Evolutionary conservation across 2,113 vertebrate species (phyloP).

Genomic region (Thermophis baileyi): DNA sequence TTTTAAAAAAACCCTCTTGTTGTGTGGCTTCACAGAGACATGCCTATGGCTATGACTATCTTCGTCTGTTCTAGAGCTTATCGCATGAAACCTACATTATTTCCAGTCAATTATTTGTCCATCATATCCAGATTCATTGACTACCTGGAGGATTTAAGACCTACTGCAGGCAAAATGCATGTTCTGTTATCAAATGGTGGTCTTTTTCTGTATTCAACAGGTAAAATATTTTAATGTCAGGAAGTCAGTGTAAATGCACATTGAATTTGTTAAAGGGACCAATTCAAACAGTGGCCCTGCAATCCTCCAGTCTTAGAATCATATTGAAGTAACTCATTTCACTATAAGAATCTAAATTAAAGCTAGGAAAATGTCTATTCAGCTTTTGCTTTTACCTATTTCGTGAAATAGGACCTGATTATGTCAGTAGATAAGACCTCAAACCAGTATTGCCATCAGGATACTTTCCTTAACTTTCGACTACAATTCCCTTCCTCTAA

Average conservation of each 20-base stretch:
- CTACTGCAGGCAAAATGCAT: background rate
- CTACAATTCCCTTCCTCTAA: background rate
- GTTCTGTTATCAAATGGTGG: background rate
- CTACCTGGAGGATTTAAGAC: background rate
- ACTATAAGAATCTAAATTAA: background rate
- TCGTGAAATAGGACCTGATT: background rate
- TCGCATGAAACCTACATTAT: background rate
- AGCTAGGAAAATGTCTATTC: background rate
- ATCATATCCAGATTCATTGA: background rate
- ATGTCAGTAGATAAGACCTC: background rate
- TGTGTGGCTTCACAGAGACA: conserved; percentile 15
- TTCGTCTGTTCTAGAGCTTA: background rate
- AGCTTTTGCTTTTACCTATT: background rate
- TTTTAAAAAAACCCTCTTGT: conserved; percentile 18
- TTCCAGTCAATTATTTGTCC: background rate
- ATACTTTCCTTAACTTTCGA: background rate
- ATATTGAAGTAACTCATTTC: background rate
- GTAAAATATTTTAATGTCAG: background rate
- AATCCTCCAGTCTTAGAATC: background rate
- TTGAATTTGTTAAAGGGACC: background rate
- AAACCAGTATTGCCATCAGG: background rate
- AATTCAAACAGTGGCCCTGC: background rate
- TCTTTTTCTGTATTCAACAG: background rate
- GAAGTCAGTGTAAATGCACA: background rate
- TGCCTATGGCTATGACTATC: background rate